Conservation (phyloP, 2,113 vertebrate genomes). For the Morone chrysops region DNA sequence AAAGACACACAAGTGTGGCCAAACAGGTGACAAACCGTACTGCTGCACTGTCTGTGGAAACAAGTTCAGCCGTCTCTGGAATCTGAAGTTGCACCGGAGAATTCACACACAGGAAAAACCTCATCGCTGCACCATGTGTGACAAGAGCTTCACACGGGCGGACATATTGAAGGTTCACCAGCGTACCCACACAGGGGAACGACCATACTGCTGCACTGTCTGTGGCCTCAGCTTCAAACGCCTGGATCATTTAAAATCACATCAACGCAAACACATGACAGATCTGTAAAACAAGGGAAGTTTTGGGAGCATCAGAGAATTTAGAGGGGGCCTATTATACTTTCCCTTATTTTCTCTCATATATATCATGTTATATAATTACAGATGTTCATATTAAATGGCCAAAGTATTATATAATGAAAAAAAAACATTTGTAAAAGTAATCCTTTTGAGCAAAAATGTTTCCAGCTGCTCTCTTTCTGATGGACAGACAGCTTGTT, state of each 20-base stretch:
- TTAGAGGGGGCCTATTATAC: background rate
- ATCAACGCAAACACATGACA: slow-evolving; percentile 80
- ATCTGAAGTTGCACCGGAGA: slow-evolving; percentile 84
- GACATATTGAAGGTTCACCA: slow-evolving; percentile 86
- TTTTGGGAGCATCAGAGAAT: background rate
- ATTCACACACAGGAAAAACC: slow-evolving; percentile 86
- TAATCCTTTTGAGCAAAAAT: too few relatives aligned
- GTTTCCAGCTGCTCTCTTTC: too few relatives aligned
- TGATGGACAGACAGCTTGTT: too few relatives aligned
- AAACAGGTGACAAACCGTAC: slow-evolving; percentile 80
- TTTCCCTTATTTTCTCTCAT: too few relatives aligned
- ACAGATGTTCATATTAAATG: too few relatives aligned
- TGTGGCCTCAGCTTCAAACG: slow-evolving; percentile 86
- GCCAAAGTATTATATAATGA: too few relatives aligned
- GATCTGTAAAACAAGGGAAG: slow-evolving; percentile 46
- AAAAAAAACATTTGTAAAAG: too few relatives aligned
- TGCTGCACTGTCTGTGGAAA: slow-evolving; percentile 83
- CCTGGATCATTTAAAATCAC: slow-evolving; percentile 83
- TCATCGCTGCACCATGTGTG: slow-evolving; percentile 83
- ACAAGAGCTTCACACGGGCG: slow-evolving; percentile 84
- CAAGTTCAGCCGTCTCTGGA: slow-evolving; percentile 85
- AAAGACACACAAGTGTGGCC: slow-evolving; percentile 83
- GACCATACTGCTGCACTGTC: slow-evolving; percentile 83
- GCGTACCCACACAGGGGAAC: slow-evolving; percentile 85
- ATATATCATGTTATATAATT: too few relatives aligned